These are phyloP conservation scores for Lordiphosa mommai DNA, from an alignment of 1,140 invertebrate genomes.

Conservation along the genomic window DNA sequence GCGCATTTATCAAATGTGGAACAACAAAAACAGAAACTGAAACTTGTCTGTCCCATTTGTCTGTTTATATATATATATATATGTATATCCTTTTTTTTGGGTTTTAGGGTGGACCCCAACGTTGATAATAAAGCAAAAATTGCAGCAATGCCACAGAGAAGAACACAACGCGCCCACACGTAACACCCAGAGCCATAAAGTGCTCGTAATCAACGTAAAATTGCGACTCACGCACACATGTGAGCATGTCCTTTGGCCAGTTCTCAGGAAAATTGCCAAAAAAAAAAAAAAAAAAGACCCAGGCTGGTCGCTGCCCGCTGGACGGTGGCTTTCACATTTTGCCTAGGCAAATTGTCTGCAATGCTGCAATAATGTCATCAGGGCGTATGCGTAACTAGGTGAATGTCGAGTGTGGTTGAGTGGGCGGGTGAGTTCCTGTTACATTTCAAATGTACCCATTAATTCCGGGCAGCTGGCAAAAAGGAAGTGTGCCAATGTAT, in stretches of 20 bases:
- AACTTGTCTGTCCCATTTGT: conserved; percentile 22
- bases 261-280: conserved; percentile 5
- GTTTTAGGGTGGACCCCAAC: conserved; percentile 11
- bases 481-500: conserved; percentile 34
- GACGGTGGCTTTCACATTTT: conserved; percentile 53
- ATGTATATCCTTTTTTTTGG: no score
- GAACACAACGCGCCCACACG: conserved; percentile 59
- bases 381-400: conserved; percentile 70
- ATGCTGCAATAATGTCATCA: conserved; percentile 72
- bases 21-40: conserved; percentile 39
- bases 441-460: conserved; percentile 58
- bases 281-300: no score
- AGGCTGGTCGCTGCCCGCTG: conserved; percentile 2
- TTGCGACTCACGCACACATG: conserved; percentile 43
- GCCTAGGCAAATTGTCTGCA: conserved; percentile 62
- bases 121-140: conserved; percentile 62
- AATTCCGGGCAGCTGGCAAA: conserved; percentile 50
- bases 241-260: conserved; percentile 6
- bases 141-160: conserved; percentile 44
- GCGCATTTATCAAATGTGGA: conserved; percentile 45
- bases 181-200: conserved; percentile 63
- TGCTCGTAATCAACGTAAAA: conserved; percentile 76
- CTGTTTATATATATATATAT: no score
- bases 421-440: conserved; percentile 30
- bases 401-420: conserved; percentile 28